These are phyloP conservation scores for Gallinago jamesoni DNA, from an alignment of 2,113 vertebrate genomes.

Conservation along the genomic window DNA sequence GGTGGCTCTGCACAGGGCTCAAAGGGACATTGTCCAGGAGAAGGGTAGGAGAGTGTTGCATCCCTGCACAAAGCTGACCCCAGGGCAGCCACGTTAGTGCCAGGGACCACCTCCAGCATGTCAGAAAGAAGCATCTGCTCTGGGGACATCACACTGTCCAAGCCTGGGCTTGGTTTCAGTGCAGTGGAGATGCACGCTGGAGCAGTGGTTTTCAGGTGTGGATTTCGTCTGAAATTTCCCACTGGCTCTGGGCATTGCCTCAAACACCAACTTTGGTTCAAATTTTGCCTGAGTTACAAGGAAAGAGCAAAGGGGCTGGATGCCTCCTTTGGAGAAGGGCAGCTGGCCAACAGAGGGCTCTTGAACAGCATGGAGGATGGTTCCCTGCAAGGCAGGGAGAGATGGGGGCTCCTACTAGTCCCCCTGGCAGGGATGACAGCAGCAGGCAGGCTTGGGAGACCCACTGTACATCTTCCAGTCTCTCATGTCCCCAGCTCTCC, in stretches of 20 bases:
- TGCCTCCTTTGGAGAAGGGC: background rate
- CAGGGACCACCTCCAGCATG: background rate
- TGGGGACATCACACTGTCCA: background rate
- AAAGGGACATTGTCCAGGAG: background rate
- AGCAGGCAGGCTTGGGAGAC: background rate
- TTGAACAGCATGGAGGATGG: accelerated
- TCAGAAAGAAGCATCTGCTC: background rate
- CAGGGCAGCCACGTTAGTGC: background rate
- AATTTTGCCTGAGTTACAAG: background rate
- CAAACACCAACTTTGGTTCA: background rate
- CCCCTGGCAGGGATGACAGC: background rate
- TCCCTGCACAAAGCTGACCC: accelerated
- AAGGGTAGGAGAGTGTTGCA: background rate
- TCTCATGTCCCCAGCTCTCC: background rate
- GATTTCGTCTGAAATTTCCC: background rate
- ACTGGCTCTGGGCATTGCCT: background rate
- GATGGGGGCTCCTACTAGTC: background rate
- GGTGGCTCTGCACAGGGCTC: accelerated
- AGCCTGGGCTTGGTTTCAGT: background rate
- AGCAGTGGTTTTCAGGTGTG: background rate
- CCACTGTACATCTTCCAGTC: background rate
- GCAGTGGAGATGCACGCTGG: background rate
- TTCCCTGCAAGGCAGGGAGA: background rate
- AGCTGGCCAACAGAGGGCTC: background rate
- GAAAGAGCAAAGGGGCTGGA: background rate